Evolutionary conservation across 2,113 vertebrate species (phyloP).

Genomic region (Corythornis madagascariensis): DNA sequence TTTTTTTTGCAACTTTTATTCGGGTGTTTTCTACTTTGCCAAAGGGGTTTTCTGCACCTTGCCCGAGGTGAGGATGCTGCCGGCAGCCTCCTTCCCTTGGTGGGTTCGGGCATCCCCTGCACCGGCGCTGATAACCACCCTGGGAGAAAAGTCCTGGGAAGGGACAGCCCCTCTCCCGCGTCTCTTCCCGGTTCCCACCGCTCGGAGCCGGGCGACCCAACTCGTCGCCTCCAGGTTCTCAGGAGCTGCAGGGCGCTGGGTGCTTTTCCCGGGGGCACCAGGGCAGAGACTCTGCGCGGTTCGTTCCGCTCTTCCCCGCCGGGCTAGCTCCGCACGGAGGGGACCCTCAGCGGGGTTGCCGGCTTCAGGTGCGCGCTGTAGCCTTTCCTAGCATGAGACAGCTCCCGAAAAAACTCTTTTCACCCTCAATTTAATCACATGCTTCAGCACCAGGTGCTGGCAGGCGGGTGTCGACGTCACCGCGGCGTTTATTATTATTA

Average conservation of each 20-base stretch:
- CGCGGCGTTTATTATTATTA: fast-evolving
- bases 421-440: fast-evolving
- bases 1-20: not conserved
- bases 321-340: not conserved
- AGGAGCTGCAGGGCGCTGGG: not conserved
- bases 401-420: not conserved
- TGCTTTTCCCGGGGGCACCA: not conserved
- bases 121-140: not conserved
- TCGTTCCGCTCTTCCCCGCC: not conserved
- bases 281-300: not conserved
- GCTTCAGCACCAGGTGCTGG: fast-evolving
- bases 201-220: too few relatives aligned
- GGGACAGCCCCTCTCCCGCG: not conserved
- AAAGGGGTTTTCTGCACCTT: not conserved
- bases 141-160: too few relatives aligned
- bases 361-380: not conserved
- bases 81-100: too few relatives aligned
- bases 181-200: not conserved
- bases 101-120: not conserved
- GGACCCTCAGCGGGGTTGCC: fast-evolving
- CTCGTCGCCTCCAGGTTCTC: not conserved
- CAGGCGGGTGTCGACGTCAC: not conserved
- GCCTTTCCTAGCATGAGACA: fast-evolving
- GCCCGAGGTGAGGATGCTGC: not conserved
- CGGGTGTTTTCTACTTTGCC: too few relatives aligned